These are phyloP conservation scores for Caenorhabditis tropicalis DNA, from an alignment of 1,140 invertebrate genomes.

Conservation along the genomic window DNA sequence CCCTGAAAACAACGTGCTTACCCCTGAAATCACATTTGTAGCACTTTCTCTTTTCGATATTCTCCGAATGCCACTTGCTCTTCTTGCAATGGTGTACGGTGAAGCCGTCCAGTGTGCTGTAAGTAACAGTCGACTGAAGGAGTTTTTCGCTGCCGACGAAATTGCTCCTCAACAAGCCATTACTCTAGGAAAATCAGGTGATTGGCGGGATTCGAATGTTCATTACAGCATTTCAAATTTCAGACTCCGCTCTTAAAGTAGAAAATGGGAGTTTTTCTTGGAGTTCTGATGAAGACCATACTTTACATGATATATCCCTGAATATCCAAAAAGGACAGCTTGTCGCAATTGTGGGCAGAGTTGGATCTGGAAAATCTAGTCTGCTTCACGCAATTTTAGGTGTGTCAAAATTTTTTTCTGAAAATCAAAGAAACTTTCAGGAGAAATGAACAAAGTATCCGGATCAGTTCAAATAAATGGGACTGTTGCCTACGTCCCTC, in stretches of 20 bases:
- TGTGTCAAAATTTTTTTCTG: no score
- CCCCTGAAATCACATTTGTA: slow-evolving; percentile 74
- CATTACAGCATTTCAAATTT: neutral
- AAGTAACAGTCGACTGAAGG: slow-evolving; percentile 53
- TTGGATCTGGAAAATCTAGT: slow-evolving; percentile 76
- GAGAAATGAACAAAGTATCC: slow-evolving; percentile 73
- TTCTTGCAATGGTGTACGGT: slow-evolving; percentile 60
- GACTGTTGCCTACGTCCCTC: slow-evolving; percentile 74
- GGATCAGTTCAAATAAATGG: slow-evolving; percentile 73
- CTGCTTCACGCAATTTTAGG: slow-evolving; percentile 75
- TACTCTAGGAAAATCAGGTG: neutral
- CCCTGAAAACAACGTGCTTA: slow-evolving; percentile 65
- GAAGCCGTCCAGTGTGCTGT: slow-evolving; percentile 49
- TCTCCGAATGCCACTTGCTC: slow-evolving; percentile 70
- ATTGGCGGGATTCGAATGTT: neutral
- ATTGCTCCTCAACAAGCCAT: neutral
- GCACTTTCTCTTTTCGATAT: slow-evolving; percentile 77
- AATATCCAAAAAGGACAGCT: slow-evolving; percentile 75
- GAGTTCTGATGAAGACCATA: neutral
- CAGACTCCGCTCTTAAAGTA: neutral
- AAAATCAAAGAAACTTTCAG: no score
- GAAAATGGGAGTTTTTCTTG: neutral
- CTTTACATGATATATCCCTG: slow-evolving; percentile 39
- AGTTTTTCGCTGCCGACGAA: slow-evolving; percentile 57
- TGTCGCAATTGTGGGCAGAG: slow-evolving; percentile 74